phyloP scores from a whole-genome alignment of 2,888 invertebrate genomes.

The Athetis lepigone region DNA sequence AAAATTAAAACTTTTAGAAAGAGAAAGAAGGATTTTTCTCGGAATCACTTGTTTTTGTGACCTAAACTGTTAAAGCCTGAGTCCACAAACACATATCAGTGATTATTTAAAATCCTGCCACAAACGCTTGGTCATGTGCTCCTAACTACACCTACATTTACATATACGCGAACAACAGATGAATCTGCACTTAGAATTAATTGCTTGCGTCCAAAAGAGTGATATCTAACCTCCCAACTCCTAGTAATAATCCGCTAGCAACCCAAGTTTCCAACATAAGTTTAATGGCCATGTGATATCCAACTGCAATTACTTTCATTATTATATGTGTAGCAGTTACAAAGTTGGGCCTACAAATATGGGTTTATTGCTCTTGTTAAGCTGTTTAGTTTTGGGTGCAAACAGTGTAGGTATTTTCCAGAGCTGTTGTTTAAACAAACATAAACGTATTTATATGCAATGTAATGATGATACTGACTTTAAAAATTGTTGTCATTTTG shows the following conservation, averaged over 20 bases:
- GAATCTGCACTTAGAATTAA: no score
- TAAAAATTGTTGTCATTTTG: background rate
- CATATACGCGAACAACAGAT: no score
- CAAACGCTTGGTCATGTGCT: no score
- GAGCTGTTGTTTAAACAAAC: constrained; percentile 30
- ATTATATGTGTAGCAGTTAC: constrained; percentile 50
- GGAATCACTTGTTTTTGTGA: no score
- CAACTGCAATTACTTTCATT: constrained; percentile 56
- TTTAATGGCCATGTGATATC: constrained; percentile 44
- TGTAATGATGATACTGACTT: background rate
- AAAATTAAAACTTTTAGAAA: no score
- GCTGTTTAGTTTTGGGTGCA: constrained; percentile 48
- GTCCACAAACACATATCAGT: no score
- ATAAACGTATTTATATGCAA: constrained; percentile 30
- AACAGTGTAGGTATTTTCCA: constrained; percentile 28
- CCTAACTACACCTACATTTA: no score
- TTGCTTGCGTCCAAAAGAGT: background rate
- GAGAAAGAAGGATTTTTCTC: no score
- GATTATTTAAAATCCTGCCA: no score
- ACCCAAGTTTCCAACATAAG: constrained; percentile 28
- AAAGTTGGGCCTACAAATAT: constrained; percentile 52
- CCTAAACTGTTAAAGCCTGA: no score
- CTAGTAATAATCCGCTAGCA: constrained; percentile 34
- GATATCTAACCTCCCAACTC: constrained; percentile 17
- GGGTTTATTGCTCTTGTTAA: constrained; percentile 51